Evolutionary conservation across 2,113 vertebrate genomes (phyloP).

Genomic region (Lontra canadensis): DNA sequence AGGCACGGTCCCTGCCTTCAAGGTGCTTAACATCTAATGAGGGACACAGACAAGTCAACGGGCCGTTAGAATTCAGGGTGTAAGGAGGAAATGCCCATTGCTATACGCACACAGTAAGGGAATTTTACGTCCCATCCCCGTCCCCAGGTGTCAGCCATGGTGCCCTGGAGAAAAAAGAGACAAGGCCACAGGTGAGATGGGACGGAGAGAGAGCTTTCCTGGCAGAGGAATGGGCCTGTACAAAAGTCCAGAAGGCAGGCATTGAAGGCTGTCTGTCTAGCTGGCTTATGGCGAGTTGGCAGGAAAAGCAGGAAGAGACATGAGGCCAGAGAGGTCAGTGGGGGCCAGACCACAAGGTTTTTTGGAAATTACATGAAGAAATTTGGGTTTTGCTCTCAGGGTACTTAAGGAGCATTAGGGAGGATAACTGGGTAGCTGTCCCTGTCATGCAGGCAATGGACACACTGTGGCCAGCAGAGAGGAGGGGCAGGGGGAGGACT

Average conservation of each 20-base stretch:
- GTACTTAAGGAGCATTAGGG: background rate
- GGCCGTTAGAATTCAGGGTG: background rate
- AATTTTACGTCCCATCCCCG: background rate
- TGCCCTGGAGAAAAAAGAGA: background rate
- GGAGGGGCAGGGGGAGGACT: background rate
- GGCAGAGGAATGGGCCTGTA: background rate
- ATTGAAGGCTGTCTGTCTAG: background rate
- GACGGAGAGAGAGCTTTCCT: background rate
- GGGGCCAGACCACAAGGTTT: background rate
- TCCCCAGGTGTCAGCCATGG: background rate
- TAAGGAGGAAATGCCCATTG: background rate
- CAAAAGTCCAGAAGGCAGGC: background rate
- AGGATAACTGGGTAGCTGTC: background rate
- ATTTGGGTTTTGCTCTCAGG: background rate
- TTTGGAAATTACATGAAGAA: background rate
- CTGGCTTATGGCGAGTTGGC: background rate
- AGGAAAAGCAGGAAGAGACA: background rate
- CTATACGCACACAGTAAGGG: background rate
- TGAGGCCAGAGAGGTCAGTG: background rate
- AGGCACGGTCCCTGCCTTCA: background rate
- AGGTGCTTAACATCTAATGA: background rate
- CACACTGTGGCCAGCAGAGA: background rate
- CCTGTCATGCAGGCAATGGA: background rate
- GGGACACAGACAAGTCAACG: background rate
- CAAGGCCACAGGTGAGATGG: background rate